Evolutionary conservation across 2,113 vertebrate genomes (phyloP).

Genomic region (Amazona vittata): DNA sequence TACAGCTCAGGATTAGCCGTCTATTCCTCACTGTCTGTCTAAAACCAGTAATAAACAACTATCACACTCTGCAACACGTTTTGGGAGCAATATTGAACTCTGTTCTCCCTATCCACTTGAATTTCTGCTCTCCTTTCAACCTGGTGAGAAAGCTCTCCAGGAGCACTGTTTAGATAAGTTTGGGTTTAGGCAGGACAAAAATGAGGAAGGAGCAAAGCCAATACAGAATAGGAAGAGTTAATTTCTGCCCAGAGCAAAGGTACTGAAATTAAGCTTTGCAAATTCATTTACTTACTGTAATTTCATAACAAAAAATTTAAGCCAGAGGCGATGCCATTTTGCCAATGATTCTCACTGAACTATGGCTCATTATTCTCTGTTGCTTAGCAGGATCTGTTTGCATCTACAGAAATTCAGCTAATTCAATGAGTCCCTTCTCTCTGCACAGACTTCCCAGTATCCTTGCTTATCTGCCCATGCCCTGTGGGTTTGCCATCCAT

Average conservation of each 20-base stretch:
- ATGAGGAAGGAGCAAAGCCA: not conserved
- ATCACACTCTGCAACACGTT: not conserved
- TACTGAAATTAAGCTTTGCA: not conserved
- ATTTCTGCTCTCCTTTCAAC: not conserved
- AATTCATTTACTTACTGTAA: not conserved
- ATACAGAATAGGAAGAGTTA: not conserved
- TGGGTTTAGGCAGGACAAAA: not conserved
- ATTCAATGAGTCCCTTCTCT: slow-evolving; percentile 34
- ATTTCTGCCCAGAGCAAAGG: not conserved
- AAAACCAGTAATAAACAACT: not conserved
- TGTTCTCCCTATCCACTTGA: not conserved
- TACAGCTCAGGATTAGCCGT: not conserved
- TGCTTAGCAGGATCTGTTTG: slow-evolving; percentile 38
- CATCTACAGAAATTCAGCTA: not conserved
- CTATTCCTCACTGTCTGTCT: not conserved
- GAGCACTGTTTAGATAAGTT: not conserved
- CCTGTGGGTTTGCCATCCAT: not conserved
- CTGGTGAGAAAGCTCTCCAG: not conserved
- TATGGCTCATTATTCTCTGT: not conserved
- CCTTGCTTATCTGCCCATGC: slow-evolving; percentile 21
- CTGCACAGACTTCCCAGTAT: slow-evolving; percentile 1
- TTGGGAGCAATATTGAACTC: not conserved
- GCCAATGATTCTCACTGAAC: not conserved
- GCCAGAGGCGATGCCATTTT: not conserved
- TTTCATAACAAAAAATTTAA: not conserved